Evolutionary conservation across 2,113 vertebrate genomes (phyloP).

Genomic region (Gadus macrocephalus): DNA sequence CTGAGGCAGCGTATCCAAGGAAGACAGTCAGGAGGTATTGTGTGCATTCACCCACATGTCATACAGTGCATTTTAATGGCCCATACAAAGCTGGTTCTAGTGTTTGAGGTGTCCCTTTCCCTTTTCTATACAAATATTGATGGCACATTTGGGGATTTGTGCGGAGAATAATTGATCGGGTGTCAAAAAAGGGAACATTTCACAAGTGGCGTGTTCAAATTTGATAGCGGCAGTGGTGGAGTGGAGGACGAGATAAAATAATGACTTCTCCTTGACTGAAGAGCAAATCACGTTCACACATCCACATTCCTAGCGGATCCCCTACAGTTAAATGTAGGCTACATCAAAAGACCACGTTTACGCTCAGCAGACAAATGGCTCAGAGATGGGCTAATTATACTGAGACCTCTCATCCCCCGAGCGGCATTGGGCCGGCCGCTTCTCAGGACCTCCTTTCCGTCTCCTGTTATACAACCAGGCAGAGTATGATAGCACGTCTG

Average conservation of each 20-base stretch:
- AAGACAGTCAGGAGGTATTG: slow-evolving; percentile 38
- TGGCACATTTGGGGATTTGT: no score
- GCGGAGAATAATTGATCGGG: no score
- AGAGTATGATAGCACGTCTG: slow-evolving; percentile 15
- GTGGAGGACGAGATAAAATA: no score
- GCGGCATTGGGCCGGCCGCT: slow-evolving; percentile 4
- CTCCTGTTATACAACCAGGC: slow-evolving; percentile 14
- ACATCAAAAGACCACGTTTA: slow-evolving; percentile 54
- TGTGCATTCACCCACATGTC: slow-evolving; percentile 16
- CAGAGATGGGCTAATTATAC: slow-evolving; percentile 85
- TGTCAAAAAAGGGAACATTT: no score
- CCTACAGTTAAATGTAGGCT: slow-evolving; percentile 26
- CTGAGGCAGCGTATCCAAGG: slow-evolving; percentile 68
- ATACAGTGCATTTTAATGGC: no score
- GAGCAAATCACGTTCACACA: no score
- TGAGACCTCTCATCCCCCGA: slow-evolving; percentile 49
- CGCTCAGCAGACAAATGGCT: slow-evolving; percentile 79
- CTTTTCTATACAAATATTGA: no score
- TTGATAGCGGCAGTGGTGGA: no score
- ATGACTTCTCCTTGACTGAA: no score
- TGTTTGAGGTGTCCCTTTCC: no score
- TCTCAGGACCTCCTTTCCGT: slow-evolving; percentile 2
- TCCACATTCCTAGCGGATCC: slow-evolving; percentile 29
- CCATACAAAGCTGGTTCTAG: not conserved
- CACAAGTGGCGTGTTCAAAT: no score